Evolutionary conservation across 2,797 vertebrate species (phyloP), one percentile per base, ranked within the genome.

Genomic region (Anas acuta): DNA sequence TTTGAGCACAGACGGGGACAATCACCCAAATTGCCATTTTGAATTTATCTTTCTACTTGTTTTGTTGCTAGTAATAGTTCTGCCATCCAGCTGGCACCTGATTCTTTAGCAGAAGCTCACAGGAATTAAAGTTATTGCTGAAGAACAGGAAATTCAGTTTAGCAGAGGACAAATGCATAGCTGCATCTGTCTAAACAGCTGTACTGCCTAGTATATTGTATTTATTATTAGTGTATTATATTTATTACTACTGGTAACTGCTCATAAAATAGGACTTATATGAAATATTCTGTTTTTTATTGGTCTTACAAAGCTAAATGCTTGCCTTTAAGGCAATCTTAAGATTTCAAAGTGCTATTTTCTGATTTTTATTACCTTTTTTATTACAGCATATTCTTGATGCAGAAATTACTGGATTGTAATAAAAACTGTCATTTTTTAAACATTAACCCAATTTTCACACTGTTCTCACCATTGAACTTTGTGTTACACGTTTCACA

Each of bases 361-460:
- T 60, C 15, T 90, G 23, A 73, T 84, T 72, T 62, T 11, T 45
- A 45, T 35, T 1, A 45, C 13, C 19, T 47, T 22, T 72, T 92
- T 51, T 35, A 85, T 25, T 71, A 26, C 32, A 82, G 35, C 20
- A 54, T 32, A 32, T 33, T 76, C 41, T 62, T 72, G 73, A 75
- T 13, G 22, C 18, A 88, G 41, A 15, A 75, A 33, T 83, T 41
- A 13, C 32, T 32, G 37, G 6, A 64, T 14, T 73, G 51, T 73
- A 93, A 82, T 67, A 69, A 30, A 28, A 85, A 58, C 35, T n/a
- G 64, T 43, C 7, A 33, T 26, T 58, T 82, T 87, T 94, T 87
- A 94, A 95, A 93, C 37, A 90, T 89, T 93, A 79, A 92, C 57
- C 32, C 37, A 56, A 77, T 92, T 92, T 96, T 95, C 93, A 88